These are phyloP conservation scores for Parnassius smintheus DNA, from an alignment of 2,888 invertebrate genomes.

Conservation along the genomic window DNA sequence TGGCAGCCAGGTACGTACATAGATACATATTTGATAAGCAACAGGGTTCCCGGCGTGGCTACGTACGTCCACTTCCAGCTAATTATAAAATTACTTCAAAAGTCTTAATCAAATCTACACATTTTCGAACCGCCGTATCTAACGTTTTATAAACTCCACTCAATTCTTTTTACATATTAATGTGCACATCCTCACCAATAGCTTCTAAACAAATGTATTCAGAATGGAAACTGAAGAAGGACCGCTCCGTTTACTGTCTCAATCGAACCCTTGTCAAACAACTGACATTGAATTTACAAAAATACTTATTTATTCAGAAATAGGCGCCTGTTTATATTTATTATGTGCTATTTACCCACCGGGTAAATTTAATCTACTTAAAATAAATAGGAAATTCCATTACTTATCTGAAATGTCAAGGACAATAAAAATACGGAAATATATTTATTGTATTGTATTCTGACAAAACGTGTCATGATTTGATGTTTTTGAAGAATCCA, in stretches of 20 bases:
- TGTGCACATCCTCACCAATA: conserved; percentile 20
- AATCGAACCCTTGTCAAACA: conserved; percentile 29
- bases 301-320: conserved; percentile 29
- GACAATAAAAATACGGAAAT: too few relatives aligned
- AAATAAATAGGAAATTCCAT: conserved; percentile 17
- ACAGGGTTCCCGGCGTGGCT: conserved; percentile 54
- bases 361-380: conserved; percentile 24
- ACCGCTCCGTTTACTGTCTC: conserved; percentile 28
- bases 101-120: conserved; percentile 48
- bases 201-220: conserved; percentile 26
- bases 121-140: conserved; percentile 17
- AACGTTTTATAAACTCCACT: conserved; percentile 14
- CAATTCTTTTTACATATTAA: conserved; percentile 26
- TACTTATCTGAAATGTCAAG: background rate
- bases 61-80: conserved; percentile 55
- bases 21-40: conserved; percentile 81
- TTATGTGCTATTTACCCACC: conserved; percentile 26
- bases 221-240: conserved; percentile 24
- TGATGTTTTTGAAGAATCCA: too few relatives aligned
- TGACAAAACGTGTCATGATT: too few relatives aligned
- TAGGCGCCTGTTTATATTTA: conserved; percentile 28
- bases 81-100: conserved; percentile 67
- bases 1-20: conserved; percentile 67
- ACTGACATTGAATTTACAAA: conserved; percentile 29
- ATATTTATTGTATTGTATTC: too few relatives aligned